Percentiles rank a stretch among this genome's conserved stretches.
phyloP scores from a whole-genome alignment of 2,888 invertebrate genomes.

The Meteorus cinctellus region DNA sequence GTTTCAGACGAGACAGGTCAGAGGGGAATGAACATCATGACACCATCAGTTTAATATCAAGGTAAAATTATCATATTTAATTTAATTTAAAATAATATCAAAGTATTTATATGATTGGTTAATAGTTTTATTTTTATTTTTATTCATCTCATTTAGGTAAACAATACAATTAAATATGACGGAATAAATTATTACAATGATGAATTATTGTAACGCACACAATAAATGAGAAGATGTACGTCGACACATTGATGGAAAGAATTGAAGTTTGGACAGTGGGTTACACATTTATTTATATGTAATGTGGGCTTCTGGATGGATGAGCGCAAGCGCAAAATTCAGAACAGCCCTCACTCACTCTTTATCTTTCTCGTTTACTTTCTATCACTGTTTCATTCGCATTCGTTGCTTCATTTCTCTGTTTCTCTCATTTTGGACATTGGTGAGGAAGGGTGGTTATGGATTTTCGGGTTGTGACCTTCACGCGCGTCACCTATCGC shows the following conservation, averaged over 20 bases:
- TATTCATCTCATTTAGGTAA: not conserved
- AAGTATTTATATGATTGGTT: not conserved
- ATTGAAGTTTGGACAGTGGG: conserved; percentile 23
- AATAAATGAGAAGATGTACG: not conserved
- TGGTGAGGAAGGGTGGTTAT: conserved; percentile 55
- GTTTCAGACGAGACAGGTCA: not conserved
- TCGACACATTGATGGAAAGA: not conserved
- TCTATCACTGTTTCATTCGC: conserved; percentile 40
- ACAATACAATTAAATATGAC: no score
- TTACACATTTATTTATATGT: not conserved
- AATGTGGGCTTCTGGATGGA: conserved; percentile 5
- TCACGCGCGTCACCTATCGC: conserved; percentile 57
- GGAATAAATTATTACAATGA: no score
- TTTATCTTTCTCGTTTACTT: conserved; percentile 36
- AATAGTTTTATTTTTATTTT: not conserved
- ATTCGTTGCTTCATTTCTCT: conserved; percentile 46
- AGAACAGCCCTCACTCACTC: conserved; percentile 42
- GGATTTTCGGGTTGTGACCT: conserved; percentile 68
- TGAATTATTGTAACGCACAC: not conserved
- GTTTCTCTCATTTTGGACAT: conserved; percentile 50
- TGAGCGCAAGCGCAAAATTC: conserved; percentile 36
- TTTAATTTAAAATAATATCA: not conserved
- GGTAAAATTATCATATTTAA: not conserved
- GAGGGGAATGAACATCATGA: conserved; percentile 2
- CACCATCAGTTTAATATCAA: not conserved